Evolutionary conservation across 2,113 vertebrate species (phyloP).

Genomic region (Oriolus oriolus): DNA sequence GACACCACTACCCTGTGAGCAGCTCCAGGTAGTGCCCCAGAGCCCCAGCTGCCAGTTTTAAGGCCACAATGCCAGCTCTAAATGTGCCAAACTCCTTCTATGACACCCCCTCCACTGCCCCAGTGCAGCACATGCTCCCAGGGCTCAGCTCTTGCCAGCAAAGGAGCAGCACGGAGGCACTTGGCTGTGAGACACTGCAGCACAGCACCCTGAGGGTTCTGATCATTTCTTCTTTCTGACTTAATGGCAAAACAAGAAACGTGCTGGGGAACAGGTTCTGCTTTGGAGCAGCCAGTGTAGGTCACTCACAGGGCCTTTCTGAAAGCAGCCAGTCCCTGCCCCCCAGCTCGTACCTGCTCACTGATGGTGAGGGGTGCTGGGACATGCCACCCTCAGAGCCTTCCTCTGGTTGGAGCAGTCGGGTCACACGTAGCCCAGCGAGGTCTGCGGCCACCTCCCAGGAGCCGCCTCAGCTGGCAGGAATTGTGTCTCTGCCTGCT

Average conservation of each 20-base stretch:
- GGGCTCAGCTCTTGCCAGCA: background rate
- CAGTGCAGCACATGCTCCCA: accelerated
- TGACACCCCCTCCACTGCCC: accelerated
- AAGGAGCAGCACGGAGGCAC: accelerated
- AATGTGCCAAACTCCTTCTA: background rate
- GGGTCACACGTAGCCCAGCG: accelerated
- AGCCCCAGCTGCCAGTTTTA: background rate
- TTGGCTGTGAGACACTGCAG: background rate
- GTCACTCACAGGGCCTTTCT: background rate
- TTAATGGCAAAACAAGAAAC: background rate
- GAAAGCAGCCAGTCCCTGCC: background rate
- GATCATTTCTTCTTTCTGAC: background rate
- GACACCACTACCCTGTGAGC: background rate
- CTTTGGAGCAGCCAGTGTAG: background rate
- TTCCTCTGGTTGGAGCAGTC: accelerated
- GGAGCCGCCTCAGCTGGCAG: background rate
- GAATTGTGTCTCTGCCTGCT: background rate
- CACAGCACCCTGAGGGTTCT: background rate
- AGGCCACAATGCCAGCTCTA: background rate
- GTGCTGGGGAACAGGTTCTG: background rate
- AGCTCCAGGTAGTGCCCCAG: background rate
- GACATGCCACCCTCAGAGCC: accelerated
- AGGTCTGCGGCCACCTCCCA: background rate
- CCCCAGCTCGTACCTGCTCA: accelerated
- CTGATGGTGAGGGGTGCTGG: accelerated